Conservation (phyloP, 2,113 vertebrate genomes). For the Pomatorhinus ruficollis region DNA sequence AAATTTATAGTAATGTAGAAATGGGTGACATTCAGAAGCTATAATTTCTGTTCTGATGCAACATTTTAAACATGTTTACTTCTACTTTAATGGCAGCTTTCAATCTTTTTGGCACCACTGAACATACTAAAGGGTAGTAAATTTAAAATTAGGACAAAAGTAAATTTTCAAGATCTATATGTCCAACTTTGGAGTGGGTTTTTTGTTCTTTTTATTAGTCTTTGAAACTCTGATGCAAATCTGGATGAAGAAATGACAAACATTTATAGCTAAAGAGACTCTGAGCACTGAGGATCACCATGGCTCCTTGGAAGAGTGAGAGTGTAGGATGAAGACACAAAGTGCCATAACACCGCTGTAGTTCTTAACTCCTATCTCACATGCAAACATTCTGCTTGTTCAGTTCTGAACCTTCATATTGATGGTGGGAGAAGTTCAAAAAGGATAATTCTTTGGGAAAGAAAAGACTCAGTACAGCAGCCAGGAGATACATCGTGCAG, state of each 20-base stretch:
- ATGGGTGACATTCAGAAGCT: not conserved
- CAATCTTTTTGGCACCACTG: not conserved
- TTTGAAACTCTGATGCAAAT: not conserved
- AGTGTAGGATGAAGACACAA: not conserved
- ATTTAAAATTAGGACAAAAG: not conserved
- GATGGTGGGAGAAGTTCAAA: not conserved
- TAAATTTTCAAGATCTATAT: not conserved
- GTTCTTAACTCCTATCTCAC: not conserved
- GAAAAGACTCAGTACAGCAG: not conserved
- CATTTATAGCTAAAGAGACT: not conserved
- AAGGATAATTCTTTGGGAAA: not conserved
- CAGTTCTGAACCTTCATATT: not conserved
- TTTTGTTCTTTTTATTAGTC: not conserved
- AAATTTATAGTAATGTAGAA: not conserved
- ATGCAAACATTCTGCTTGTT: not conserved
- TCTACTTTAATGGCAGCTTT: not conserved
- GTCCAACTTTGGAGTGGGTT: not conserved
- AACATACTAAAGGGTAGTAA: not conserved
- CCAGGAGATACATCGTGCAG: not conserved
- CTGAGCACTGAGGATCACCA: not conserved
- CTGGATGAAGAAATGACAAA: not conserved
- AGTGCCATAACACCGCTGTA: not conserved
- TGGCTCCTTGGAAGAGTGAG: not conserved
- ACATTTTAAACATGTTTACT: not conserved
- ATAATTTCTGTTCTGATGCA: not conserved